phyloP scores from a whole-genome alignment of 2,888 invertebrate species.

The Drosophila birchii region DNA sequence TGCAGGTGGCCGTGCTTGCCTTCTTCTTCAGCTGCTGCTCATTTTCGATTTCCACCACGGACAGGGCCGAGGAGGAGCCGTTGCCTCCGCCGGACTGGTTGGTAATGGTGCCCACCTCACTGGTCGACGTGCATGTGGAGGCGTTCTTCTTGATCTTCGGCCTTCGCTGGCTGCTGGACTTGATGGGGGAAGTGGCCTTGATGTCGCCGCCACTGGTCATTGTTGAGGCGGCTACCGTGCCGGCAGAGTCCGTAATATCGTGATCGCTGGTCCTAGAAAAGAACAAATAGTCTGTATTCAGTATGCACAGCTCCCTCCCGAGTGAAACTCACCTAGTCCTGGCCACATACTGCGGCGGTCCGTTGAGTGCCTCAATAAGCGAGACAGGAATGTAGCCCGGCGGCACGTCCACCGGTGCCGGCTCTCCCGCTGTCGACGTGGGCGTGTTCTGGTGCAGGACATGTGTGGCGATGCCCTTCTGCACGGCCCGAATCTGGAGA shows the following conservation, averaged over 20 bases:
- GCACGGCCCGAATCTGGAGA: constrained; percentile 96
- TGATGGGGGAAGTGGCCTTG: constrained; percentile 81
- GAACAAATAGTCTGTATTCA: neutral
- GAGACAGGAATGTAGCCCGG: constrained; percentile 97
- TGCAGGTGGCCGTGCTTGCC: constrained; percentile 26
- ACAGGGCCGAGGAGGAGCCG: constrained; percentile 43
- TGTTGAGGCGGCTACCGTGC: constrained; percentile 69
- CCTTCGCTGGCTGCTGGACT: constrained; percentile 81
- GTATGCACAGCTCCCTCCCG: neutral
- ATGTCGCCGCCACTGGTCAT: constrained; percentile 74
- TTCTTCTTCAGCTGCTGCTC: constrained; percentile 63
- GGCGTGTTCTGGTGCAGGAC: constrained; percentile 86
- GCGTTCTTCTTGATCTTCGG: constrained; percentile 82
- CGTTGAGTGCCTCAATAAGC: constrained; percentile 97
- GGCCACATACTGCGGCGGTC: constrained; percentile 87
- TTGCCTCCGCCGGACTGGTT: constrained; percentile 27
- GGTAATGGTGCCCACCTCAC: constrained; percentile 72
- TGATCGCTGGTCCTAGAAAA: constrained; percentile 51
- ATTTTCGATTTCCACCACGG: constrained; percentile 62
- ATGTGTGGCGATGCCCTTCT: constrained; percentile 87
- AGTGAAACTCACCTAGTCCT: constrained; percentile 62
- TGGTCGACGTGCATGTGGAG: constrained; percentile 76
- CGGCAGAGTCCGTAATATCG: constrained; percentile 51
- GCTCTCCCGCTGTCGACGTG: constrained; percentile 86
- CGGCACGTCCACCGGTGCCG: constrained; percentile 87